Conservation (phyloP, 2,797 vertebrate genomes). For the Hoplostethus mediterraneus region DNA sequence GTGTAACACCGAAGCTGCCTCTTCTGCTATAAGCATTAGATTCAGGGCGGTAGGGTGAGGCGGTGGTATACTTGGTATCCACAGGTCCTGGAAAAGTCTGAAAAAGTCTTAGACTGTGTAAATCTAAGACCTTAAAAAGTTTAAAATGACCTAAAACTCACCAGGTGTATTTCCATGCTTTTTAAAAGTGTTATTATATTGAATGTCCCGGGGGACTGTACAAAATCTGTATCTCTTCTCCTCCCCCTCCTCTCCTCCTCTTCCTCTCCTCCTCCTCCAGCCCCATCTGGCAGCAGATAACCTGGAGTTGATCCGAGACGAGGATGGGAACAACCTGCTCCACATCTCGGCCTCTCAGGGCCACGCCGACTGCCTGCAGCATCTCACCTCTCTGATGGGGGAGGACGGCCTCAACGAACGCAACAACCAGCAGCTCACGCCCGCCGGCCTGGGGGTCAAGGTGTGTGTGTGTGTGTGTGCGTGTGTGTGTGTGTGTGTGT, state of each 20-base stretch:
- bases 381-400: constrained; percentile 97
- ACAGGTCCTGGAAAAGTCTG: too few relatives aligned
- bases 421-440: constrained; percentile 92
- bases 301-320: constrained; percentile 94
- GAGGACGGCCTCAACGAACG: constrained; percentile 96
- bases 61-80: too few relatives aligned
- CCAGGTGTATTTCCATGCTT: too few relatives aligned
- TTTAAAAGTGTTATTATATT: too few relatives aligned
- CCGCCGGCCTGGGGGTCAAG: constrained; percentile 96
- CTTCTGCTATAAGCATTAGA: too few relatives aligned
- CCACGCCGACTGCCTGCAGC: constrained; percentile 95
- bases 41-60: too few relatives aligned
- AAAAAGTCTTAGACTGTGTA: too few relatives aligned
- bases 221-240: too few relatives aligned
- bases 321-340: constrained; percentile 92
- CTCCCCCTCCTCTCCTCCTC: neutral
- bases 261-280: constrained; percentile 67
- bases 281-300: constrained; percentile 96
- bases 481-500: constrained; percentile 12
- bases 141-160: too few relatives aligned
- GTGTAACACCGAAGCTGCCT: too few relatives aligned
- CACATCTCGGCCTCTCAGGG: constrained; percentile 93
- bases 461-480: constrained; percentile 71
- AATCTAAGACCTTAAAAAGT: too few relatives aligned
- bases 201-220: too few relatives aligned